phyloP scores from a whole-genome alignment of 2,888 invertebrate genomes.

The Drosophila mettleri region DNA sequence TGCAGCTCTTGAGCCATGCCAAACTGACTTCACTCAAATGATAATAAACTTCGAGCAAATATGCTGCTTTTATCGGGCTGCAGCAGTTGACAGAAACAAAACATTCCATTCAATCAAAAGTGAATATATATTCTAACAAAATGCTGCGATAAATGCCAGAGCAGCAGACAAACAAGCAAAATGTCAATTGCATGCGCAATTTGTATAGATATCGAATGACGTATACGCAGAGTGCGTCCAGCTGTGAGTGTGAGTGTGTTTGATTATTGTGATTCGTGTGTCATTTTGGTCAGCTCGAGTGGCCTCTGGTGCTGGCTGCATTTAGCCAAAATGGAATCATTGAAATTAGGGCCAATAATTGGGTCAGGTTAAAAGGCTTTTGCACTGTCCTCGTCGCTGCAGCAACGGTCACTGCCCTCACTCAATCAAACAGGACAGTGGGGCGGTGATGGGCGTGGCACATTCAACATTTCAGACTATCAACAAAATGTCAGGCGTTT shows the following conservation, averaged over 20 bases:
- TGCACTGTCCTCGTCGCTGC: constrained; percentile 6
- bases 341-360: constrained; percentile 65
- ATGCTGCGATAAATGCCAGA: constrained; percentile 22
- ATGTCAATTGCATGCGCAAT: constrained; percentile 44
- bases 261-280: constrained; percentile 45
- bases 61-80: constrained; percentile 7
- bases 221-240: constrained; percentile 52
- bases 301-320: constrained; percentile 58
- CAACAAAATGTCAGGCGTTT: constrained; percentile 52
- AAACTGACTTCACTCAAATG: neutral
- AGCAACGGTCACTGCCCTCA: constrained; percentile 34
- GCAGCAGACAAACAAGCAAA: constrained; percentile 22
- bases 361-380: constrained; percentile 49
- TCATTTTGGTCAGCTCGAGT: constrained; percentile 32
- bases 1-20: neutral
- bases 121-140: constrained; percentile 19
- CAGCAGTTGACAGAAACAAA: constrained; percentile 9
- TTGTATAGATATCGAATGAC: constrained; percentile 52
- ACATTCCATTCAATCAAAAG: constrained; percentile 22
- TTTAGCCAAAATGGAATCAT: constrained; percentile 51
- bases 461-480: constrained; percentile 28
- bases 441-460: neutral
- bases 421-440: constrained; percentile 65
- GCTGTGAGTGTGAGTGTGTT: constrained; percentile 12
- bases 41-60: constrained; percentile 8